Percentiles rank a stretch among this genome's conserved stretches.
Evolutionary conservation across 2,797 vertebrate genomes (phyloP).

Genomic region (Clarias fuscus): DNA sequence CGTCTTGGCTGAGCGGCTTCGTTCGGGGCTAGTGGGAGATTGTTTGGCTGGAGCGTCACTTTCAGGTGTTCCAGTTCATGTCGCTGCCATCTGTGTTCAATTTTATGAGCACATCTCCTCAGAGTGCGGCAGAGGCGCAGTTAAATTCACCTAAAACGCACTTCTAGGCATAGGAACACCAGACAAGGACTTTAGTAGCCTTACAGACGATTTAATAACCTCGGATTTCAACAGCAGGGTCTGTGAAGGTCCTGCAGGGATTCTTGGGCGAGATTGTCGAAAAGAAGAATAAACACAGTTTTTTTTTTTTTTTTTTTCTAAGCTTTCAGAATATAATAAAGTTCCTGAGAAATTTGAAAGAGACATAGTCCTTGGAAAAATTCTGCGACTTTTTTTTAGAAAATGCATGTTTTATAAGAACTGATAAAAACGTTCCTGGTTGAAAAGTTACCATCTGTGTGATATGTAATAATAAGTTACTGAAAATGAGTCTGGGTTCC

Average conservation of each 20-base stretch:
- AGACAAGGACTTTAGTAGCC: not conserved
- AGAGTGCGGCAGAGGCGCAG: not conserved
- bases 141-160: conserved; percentile 20
- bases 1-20: not conserved
- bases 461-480: not conserved
- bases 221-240: not conserved
- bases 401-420: not conserved
- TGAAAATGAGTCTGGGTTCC: not conserved
- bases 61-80: conserved; percentile 24
- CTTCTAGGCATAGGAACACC: not conserved
- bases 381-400: not conserved
- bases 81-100: conserved; percentile 21
- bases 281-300: no score
- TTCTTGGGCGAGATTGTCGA: not conserved
- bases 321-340: not conserved
- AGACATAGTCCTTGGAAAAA: not conserved
- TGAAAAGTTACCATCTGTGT: not conserved
- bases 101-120: conserved; percentile 1
- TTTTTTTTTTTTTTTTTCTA: not conserved
- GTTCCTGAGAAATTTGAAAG: conserved; percentile 1
- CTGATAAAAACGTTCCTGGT: not conserved
- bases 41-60: conserved; percentile 7
- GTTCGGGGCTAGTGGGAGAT: not conserved
- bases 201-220: not conserved
- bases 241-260: not conserved